Evolutionary conservation across 2,113 vertebrate genomes (phyloP).

Genomic region (Benitochromis conjunctus): DNA sequence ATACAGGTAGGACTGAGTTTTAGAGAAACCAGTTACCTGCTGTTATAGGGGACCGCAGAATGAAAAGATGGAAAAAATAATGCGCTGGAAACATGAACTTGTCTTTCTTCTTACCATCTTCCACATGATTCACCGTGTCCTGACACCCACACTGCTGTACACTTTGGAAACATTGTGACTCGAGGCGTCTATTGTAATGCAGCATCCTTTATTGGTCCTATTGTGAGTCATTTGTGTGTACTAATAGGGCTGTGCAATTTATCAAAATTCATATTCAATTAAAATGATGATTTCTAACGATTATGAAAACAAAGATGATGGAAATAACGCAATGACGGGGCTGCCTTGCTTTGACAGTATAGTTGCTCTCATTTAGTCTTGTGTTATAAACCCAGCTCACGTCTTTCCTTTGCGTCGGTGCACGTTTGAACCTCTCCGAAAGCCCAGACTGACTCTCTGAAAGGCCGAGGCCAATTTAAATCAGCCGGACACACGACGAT

Average conservation of each 20-base stretch:
- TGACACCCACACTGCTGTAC: neutral
- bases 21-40: neutral
- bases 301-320: neutral
- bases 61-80: neutral
- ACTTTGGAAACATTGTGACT: neutral
- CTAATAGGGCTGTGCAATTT: neutral
- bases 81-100: neutral
- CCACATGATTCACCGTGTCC: neutral
- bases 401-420: neutral
- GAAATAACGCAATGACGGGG: neutral
- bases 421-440: neutral
- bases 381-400: neutral
- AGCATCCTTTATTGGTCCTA: neutral
- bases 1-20: neutral
- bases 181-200: neutral
- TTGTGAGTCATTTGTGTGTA: conserved; percentile 8
- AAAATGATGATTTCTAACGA: neutral
- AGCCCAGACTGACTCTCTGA: neutral
- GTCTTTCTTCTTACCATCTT: neutral
- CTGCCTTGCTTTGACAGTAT: neutral
- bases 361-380: neutral
- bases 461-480: neutral
- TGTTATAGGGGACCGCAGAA: neutral
- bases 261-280: neutral
- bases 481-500: neutral